These are phyloP conservation scores for Thunnus albacares DNA, from an alignment of 2,797 vertebrate genomes.

Conservation along the genomic window DNA sequence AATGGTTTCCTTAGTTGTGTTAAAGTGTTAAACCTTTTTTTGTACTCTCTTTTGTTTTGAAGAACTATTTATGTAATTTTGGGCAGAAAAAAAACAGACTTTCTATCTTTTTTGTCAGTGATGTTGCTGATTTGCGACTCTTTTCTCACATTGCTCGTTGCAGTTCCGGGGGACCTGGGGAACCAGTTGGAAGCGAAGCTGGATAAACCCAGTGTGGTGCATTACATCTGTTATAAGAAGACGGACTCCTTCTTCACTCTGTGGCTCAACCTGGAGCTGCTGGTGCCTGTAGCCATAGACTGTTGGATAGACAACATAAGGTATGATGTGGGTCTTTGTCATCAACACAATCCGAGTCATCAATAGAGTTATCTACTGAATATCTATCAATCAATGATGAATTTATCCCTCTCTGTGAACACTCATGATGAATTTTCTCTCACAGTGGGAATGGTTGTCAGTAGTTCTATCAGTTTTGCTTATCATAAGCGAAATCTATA, in stretches of 20 bases:
- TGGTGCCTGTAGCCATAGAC: constrained; percentile 95
- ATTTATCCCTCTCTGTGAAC: background rate
- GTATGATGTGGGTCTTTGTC: background rate
- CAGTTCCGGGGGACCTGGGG: constrained; percentile 97
- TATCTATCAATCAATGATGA: background rate
- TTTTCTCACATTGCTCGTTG: background rate
- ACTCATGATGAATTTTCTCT: background rate
- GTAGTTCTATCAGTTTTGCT: background rate
- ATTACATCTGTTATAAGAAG: constrained; percentile 97
- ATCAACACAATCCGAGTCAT: background rate
- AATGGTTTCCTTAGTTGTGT: too few species aligned
- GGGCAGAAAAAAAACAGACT: too few species aligned
- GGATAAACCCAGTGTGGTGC: constrained; percentile 96
- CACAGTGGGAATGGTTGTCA: too few species aligned
- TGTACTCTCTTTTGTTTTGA: too few species aligned
- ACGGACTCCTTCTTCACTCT: constrained; percentile 95
- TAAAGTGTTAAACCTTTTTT: too few species aligned
- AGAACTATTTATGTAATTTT: background rate
- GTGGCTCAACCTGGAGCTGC: constrained; percentile 96
- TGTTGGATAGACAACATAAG: constrained; percentile 99
- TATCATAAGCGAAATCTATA: background rate
- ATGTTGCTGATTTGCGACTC: background rate
- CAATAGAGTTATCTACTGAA: too few species aligned
- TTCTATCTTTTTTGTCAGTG: too few species aligned
- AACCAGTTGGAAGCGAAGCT: constrained; percentile 98